Conservation (phyloP, 2,797 vertebrate species). For the Chloroceryle amazona region DNA sequence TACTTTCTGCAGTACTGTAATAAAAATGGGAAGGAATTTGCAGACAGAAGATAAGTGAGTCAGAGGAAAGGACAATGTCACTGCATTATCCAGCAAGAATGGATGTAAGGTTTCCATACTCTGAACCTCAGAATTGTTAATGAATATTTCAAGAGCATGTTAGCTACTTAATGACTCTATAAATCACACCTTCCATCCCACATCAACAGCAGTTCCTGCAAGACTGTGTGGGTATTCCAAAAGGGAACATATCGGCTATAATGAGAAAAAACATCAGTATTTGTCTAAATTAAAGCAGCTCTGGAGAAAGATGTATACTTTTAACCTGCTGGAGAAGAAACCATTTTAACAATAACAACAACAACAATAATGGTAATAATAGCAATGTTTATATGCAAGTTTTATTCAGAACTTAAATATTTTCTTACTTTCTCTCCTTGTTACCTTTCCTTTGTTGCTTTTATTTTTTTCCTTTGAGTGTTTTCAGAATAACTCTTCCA, state of each 20-base stretch:
- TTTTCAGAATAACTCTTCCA: not conserved
- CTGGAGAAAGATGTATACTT: not conserved
- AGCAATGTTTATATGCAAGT: not conserved
- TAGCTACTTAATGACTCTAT: not conserved
- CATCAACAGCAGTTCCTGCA: not conserved
- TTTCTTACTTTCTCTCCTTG: not conserved
- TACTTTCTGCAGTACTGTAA: not conserved
- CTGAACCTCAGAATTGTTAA: conserved; percentile 1
- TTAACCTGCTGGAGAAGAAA: not conserved
- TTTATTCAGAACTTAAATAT: not conserved
- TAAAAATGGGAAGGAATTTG: conserved; percentile 1
- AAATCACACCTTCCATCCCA: not conserved
- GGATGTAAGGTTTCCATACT: not conserved
- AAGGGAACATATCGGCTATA: not conserved
- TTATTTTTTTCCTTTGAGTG: not conserved
- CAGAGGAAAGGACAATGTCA: not conserved
- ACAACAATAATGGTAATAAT: not conserved
- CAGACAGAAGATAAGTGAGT: not conserved
- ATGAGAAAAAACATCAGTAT: not conserved
- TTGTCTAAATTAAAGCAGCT: not conserved
- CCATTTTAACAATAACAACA: not conserved
- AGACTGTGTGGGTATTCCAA: not conserved
- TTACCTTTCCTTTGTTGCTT: not conserved
- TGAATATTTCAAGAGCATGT: not conserved
- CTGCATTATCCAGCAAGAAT: not conserved